Base-by-base conservation (phyloP, 2,888 invertebrate genomes). In the Trichogramma dendrolimi region DNA sequence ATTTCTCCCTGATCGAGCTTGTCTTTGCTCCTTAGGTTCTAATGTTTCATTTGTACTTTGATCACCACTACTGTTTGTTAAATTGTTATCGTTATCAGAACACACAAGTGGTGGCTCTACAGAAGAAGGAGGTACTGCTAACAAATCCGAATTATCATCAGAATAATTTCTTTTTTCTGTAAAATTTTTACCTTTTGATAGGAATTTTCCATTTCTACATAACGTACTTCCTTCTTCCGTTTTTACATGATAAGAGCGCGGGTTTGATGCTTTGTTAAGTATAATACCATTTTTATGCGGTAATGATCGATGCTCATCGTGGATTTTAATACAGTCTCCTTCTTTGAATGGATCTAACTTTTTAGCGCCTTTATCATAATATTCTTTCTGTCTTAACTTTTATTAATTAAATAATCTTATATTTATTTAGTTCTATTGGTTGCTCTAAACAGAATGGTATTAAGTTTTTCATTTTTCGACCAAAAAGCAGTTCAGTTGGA, bases 401-500 rank as follows among this genome's bases (percentile, higher is more conserved):
- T 46, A 4, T 62, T 42, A 51, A 8, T 8, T n/a, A 57, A 51
- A 10, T 43, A 49, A 55, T 6, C 40, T 55, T 27, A 55, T 8
- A 49, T 4, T 39, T 39, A n/a, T 53, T 40, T 8, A n/a, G 10
- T 46, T 47, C 7, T 27, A 42, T 27, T 38, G 4, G 7, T 4
- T 38, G 6, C 7, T 53, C 41, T 39, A 10, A 4, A 11, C 14
- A n/a, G 10, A 4, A 42, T 27, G 67, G 67, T 41, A 68, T 14
- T 43, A 64, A 52, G 41, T 52, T 64, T 61, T 61, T 60, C 6
- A 63, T 27, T 6, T 50, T 51, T 27, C 66, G 49, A 49, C 59
- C 59, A 27, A 61, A 59, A 43, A 69, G 11, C 11, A 67, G 10
- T 61, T 68, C 62, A 8, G 62, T 55, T 27, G 69, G 69, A 4